phyloP scores from a whole-genome alignment of 1,140 invertebrate species.

The Brachionus sp. region DNA sequence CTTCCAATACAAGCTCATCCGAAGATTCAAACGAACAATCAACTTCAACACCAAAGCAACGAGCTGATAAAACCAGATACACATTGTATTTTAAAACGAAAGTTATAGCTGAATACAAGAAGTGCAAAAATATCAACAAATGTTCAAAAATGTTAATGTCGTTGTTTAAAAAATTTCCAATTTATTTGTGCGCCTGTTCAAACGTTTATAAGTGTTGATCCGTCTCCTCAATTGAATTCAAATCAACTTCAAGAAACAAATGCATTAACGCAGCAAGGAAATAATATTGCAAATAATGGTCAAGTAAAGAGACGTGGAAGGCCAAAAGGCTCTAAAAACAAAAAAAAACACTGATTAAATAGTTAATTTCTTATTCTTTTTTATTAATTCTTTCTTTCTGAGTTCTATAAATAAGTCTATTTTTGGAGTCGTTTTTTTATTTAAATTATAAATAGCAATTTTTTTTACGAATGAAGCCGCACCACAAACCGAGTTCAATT shows the following conservation, averaged over 20 bases:
- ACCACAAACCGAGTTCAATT: neutral
- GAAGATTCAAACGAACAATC: neutral
- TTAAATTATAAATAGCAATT: neutral
- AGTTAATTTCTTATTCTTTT: neutral
- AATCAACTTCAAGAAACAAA: neutral
- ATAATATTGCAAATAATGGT: neutral
- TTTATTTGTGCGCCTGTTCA: neutral
- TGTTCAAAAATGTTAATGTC: neutral
- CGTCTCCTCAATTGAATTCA: neutral
- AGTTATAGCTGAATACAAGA: neutral
- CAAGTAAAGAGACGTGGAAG: neutral
- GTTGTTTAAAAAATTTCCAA: too few relatives aligned
- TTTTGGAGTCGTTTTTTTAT: neutral
- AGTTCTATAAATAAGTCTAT: neutral
- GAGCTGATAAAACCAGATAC: neutral
- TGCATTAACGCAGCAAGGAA: neutral
- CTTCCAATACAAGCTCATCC: neutral
- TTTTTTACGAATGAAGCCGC: neutral
- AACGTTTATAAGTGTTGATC: neutral
- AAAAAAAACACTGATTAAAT: neutral
- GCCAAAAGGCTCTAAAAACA: neutral
- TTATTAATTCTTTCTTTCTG: neutral
- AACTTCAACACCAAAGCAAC: neutral
- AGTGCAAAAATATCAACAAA: constrained; percentile 4
- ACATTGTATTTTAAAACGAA: constrained; percentile 10